Base-by-base conservation (phyloP, 2,888 invertebrate genomes). In the Ochropacha duplaris region DNA sequence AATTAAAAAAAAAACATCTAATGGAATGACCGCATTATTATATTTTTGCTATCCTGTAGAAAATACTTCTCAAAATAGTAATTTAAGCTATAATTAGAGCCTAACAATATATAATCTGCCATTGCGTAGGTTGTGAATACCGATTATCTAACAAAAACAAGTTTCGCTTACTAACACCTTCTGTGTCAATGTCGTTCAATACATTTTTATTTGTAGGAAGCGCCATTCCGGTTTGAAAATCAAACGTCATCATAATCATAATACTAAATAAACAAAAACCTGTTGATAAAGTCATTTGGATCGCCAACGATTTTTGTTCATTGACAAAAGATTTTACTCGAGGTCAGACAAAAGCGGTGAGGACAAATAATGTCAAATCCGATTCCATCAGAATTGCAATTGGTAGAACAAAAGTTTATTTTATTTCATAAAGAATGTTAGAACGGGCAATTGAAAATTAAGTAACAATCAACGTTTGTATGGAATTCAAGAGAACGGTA, bases 81-180 rank as follows among this genome's bases (percentile, higher is more conserved):
- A 11, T 31, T 31, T 31, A 2, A 6, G 31, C 31, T 12, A 12
- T 31, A 31, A 31, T 31, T 31, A 31, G 28, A 28, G 31, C 31
- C 12, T 31, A 12, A 31, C 12, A 16, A 8, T n/a, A 28, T 28
- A 51, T 28, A 16, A 24, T 3, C 31, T 31, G 19, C 16, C 0
- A 26, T n/a, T n/a, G 26, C 16, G 52, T 52, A 31, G 50, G 31
- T 44, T 3, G 12, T 52, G 31, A 31, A 52, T 31, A 52, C 52
- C 19, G 12, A 51, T 51, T 51, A 51, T 51, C 50, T 51, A 52
- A 31, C 28, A 19, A 52, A 28, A 52, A 52, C 52, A 22, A 28
- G 51, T 28, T 51, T 51, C 12, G 19, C 31, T 12, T 31, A 31
- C 12, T 19, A 16, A 34, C 16, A 22, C 12, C 31, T 16, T 52